These are phyloP conservation scores for Strigamia transsilvanica DNA, from an alignment of 2,888 invertebrate species.

Conservation along the genomic window DNA sequence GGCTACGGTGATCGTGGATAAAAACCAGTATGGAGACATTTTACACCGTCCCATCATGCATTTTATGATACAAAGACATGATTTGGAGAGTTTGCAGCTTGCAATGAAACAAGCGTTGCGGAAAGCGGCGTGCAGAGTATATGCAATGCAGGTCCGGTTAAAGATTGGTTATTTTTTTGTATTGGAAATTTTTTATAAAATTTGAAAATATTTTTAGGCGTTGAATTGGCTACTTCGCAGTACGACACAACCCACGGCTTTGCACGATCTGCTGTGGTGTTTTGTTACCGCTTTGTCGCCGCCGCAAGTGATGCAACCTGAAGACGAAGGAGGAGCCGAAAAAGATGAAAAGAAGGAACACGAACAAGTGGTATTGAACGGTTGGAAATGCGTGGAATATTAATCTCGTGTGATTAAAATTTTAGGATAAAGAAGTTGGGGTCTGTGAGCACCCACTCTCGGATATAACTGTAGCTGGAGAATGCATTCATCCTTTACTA, in stretches of 20 bases:
- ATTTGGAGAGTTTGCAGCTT: slow-evolving; percentile 81
- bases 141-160: slow-evolving; percentile 78
- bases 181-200: no score
- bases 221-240: slow-evolving; percentile 93
- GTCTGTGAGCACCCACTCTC: slow-evolving; percentile 80
- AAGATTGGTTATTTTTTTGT: no score
- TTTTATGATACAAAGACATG: slow-evolving; percentile 86
- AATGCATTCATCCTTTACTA: slow-evolving; percentile 67
- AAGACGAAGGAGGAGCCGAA: slow-evolving; percentile 68
- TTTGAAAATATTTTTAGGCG: slow-evolving; percentile 69
- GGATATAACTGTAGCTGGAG: slow-evolving; percentile 80
- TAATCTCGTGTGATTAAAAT: neutral
- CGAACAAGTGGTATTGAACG: slow-evolving; percentile 57
- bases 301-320: slow-evolving; percentile 64
- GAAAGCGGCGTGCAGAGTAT: slow-evolving; percentile 73
- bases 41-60: slow-evolving; percentile 83
- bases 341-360: slow-evolving; percentile 59
- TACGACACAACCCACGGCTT: slow-evolving; percentile 87
- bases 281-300: slow-evolving; percentile 85
- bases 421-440: slow-evolving; percentile 58
- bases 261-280: slow-evolving; percentile 97
- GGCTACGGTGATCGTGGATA: slow-evolving; percentile 65
- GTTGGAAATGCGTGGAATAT: neutral
- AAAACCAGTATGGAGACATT: slow-evolving; percentile 69
- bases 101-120: slow-evolving; percentile 88